These are phyloP conservation scores for Scolanthus callimorphus DNA, from an alignment of 92 coral and sea anemone species.

Conservation along the genomic window DNA sequence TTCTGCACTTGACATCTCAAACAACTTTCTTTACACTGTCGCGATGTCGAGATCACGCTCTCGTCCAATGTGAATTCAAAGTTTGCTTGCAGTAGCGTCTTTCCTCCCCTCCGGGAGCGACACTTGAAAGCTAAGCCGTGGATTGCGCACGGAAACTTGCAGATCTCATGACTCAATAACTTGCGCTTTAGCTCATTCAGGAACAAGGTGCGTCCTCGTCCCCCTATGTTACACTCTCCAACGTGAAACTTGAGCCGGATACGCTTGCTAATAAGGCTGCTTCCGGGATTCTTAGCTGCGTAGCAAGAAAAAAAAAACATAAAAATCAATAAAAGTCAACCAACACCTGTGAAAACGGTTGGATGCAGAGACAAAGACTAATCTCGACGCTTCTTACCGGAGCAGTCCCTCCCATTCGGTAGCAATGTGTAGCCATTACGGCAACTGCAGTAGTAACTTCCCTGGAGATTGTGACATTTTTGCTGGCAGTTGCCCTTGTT, in stretches of 20 bases:
- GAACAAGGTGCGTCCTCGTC: slow-evolving; percentile 24
- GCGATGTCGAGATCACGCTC: slow-evolving; percentile 46
- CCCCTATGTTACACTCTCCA: slow-evolving; percentile 39
- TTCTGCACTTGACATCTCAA: slow-evolving; percentile 74
- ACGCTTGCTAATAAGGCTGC: slow-evolving; percentile 51
- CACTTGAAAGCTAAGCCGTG: slow-evolving; percentile 51
- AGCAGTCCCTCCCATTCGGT: slow-evolving; percentile 72
- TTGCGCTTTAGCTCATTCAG: slow-evolving; percentile 45
- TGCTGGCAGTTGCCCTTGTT: slow-evolving; percentile 79
- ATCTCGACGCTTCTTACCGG: slow-evolving; percentile 84
- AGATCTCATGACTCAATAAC: slow-evolving; percentile 67
- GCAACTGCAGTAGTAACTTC: slow-evolving; percentile 74
- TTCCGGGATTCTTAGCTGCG: slow-evolving; percentile 12
- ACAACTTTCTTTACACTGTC: slow-evolving; percentile 71
- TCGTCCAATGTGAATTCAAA: slow-evolving; percentile 70
- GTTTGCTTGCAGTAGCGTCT: slow-evolving; percentile 34
- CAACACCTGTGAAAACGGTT: too few species aligned
- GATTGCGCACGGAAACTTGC: slow-evolving; percentile 78
- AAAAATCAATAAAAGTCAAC: too few species aligned
- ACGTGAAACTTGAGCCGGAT: slow-evolving; percentile 69
- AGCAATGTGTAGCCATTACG: slow-evolving; percentile 60
- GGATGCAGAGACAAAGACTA: too few species aligned
- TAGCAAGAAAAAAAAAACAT: not conserved
- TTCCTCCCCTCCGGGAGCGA: slow-evolving; percentile 24
- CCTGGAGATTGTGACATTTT: slow-evolving; percentile 45